Evolutionary conservation across 2,888 invertebrate species (phyloP).

Genomic region (Neuroscelio doddi): DNA sequence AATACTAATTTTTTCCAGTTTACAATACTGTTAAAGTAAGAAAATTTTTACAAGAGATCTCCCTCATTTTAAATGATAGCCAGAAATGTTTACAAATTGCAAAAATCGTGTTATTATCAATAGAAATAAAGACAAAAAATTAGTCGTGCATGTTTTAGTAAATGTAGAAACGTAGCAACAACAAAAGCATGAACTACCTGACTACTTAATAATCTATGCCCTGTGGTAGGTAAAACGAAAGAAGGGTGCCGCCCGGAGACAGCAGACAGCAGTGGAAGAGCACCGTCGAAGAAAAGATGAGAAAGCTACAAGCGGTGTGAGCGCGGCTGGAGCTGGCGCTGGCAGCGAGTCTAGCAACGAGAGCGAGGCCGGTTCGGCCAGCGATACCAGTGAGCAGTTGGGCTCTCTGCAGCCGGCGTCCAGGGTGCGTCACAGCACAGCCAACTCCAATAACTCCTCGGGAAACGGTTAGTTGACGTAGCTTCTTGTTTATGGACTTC

Average conservation of each 20-base stretch:
- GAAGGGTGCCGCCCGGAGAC: slow-evolving; percentile 75
- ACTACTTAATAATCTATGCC: slow-evolving; percentile 70
- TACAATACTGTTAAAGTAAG: no score
- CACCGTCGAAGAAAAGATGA: slow-evolving; percentile 68
- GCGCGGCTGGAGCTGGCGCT: slow-evolving; percentile 64
- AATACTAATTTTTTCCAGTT: no score
- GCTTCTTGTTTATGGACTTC: slow-evolving; percentile 59
- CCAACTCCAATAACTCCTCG: slow-evolving; percentile 67
- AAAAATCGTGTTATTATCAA: no score
- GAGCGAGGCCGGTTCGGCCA: slow-evolving; percentile 69
- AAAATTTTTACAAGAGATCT: no score
- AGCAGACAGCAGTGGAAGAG: slow-evolving; percentile 64
- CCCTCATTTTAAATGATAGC: no score
- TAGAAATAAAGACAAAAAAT: no score
- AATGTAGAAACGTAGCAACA: no score
- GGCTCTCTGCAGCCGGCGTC: slow-evolving; percentile 63
- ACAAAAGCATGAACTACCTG: slow-evolving; percentile 69
- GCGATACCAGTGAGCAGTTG: slow-evolving; percentile 69
- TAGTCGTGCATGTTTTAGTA: no score
- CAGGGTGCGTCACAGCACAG: slow-evolving; percentile 60
- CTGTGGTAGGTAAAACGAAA: slow-evolving; percentile 76
- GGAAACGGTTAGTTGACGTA: slow-evolving; percentile 69
- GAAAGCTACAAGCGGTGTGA: slow-evolving; percentile 63
- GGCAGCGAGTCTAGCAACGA: slow-evolving; percentile 71
- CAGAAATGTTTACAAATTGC: background rate